Conservation (phyloP, 1,140 invertebrate genomes). For the Glomeris maerens region DNA sequence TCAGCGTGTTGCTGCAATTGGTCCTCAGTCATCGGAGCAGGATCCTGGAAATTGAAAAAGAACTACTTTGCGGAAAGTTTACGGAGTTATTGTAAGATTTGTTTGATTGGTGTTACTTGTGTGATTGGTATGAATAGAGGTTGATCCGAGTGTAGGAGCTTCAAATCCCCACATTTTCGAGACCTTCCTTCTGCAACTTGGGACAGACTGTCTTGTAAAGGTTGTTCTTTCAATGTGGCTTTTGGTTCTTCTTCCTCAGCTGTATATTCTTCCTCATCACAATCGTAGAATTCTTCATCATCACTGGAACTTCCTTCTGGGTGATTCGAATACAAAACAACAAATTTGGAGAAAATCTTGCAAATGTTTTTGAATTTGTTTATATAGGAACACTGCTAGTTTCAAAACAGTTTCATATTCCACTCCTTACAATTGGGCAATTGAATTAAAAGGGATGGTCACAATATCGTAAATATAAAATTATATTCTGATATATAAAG, state of each 20-base stretch:
- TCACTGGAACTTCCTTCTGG: slow-evolving; percentile 18
- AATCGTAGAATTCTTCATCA: slow-evolving; percentile 74
- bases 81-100: not conserved
- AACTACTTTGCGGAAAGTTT: not conserved
- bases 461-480: not conserved
- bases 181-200: slow-evolving; percentile 55
- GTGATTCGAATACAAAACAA: slow-evolving; percentile 9
- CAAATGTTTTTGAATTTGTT: too few species aligned
- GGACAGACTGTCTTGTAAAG: slow-evolving; percentile 43
- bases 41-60: slow-evolving; percentile 42
- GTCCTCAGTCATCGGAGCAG: slow-evolving; percentile 92
- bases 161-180: slow-evolving; percentile 47
- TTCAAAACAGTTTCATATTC: too few species aligned
- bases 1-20: slow-evolving; percentile 85
- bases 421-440: too few species aligned
- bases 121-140: slow-evolving; percentile 74
- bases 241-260: slow-evolving; percentile 19
- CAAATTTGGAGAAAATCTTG: too few species aligned
- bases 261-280: slow-evolving; percentile 41
- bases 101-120: slow-evolving; percentile 37
- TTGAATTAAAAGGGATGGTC: too few species aligned
- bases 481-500: not conserved
- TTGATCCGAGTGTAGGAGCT: slow-evolving; percentile 50
- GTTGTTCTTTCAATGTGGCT: slow-evolving; percentile 14
- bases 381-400: too few species aligned